These are phyloP conservation scores for Sebastes taczanowskii DNA, from an alignment of 2,797 vertebrate species.

Conservation along the genomic window DNA sequence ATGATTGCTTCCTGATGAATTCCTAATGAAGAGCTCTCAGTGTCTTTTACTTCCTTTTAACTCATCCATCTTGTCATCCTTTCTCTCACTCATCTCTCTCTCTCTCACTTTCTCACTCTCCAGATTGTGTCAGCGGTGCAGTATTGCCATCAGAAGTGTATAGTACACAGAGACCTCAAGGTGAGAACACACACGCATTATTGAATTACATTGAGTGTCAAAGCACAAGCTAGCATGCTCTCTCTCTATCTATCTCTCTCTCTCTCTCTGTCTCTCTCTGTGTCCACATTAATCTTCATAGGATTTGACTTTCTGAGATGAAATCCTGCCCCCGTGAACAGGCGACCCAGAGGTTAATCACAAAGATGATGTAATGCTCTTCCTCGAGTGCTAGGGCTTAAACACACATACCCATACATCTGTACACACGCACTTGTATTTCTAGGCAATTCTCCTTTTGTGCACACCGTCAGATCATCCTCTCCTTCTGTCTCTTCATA, in stretches of 20 bases:
- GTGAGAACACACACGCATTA: conserved; percentile 75
- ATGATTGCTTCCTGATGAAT: conserved; percentile 8
- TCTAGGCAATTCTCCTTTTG: background rate
- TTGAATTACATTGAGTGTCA: conserved; percentile 21
- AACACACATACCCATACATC: background rate
- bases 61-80: background rate
- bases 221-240: background rate
- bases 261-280: background rate
- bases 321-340: conserved; percentile 21
- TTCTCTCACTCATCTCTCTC: background rate
- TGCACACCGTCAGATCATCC: background rate
- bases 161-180: conserved; percentile 97
- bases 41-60: background rate
- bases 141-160: conserved; percentile 97
- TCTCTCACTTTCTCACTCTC: conserved; percentile 37
- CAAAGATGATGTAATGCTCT: conserved; percentile 26
- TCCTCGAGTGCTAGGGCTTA: background rate
- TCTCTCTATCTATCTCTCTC: too few relatives aligned
- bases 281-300: conserved; percentile 28
- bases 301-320: conserved; percentile 38
- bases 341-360: conserved; percentile 40
- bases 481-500: background rate
- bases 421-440: background rate
- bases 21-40: conserved; percentile 6
- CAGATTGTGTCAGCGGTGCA: conserved; percentile 97